These are phyloP conservation scores for Lipotes vexillifer DNA, from an alignment of 2,113 vertebrate genomes.

Conservation along the genomic window DNA sequence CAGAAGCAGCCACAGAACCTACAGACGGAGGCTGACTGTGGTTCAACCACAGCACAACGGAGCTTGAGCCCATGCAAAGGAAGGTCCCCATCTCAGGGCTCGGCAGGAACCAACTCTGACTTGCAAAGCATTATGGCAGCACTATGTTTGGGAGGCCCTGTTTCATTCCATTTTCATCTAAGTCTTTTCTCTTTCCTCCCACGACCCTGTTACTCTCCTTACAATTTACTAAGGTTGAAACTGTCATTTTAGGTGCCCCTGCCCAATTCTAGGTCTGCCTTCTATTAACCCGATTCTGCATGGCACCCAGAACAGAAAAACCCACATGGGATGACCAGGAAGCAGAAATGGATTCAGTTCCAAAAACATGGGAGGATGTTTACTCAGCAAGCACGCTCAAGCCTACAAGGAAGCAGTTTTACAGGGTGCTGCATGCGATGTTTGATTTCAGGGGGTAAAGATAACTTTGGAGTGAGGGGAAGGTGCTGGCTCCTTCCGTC, in stretches of 20 bases:
- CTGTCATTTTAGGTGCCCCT: neutral
- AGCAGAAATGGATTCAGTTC: constrained; percentile 38
- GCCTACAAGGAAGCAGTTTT: constrained; percentile 29
- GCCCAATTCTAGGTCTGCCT: constrained; percentile 28
- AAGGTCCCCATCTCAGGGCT: neutral
- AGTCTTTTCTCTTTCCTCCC: constrained; percentile 33
- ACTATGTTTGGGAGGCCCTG: neutral
- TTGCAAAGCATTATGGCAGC: neutral
- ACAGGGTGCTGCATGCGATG: neutral
- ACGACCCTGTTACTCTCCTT: neutral
- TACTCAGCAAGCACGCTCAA: neutral
- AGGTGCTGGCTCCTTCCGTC: constrained; percentile 13
- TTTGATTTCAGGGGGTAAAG: constrained; percentile 53
- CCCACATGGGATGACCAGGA: constrained; percentile 26
- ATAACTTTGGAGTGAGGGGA: constrained; percentile 5
- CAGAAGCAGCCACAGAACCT: neutral
- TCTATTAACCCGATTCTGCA: constrained; percentile 11
- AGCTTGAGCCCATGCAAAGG: neutral
- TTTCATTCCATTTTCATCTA: neutral
- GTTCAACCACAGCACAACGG: neutral
- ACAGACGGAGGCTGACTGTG: neutral
- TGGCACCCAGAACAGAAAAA: neutral
- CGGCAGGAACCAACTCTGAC: neutral
- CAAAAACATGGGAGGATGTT: constrained; percentile 42
- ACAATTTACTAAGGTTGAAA: neutral